Evolutionary conservation across 2,113 vertebrate genomes (phyloP).

Genomic region (Propithecus coquereli): DNA sequence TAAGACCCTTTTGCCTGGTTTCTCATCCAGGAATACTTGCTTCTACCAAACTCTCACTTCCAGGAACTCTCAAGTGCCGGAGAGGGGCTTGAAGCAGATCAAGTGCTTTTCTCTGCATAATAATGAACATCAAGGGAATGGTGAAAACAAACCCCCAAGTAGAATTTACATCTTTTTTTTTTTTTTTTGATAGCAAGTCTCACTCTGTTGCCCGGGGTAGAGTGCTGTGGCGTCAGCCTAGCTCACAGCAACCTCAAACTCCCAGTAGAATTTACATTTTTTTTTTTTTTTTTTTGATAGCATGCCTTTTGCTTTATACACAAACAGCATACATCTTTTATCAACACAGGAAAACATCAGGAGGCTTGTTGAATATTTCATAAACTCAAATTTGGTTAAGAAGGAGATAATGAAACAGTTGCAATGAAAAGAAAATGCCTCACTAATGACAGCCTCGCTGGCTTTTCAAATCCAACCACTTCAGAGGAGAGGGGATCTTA

Average conservation of each 20-base stretch:
- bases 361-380: not conserved
- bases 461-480: not conserved
- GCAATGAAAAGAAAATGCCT: conserved; percentile 11
- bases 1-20: not conserved
- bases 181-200: not conserved
- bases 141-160: not conserved
- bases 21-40: not conserved
- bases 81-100: not conserved
- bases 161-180: not conserved
- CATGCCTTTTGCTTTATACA: not conserved
- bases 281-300: not conserved
- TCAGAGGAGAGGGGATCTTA: not conserved
- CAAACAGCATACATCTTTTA: not conserved
- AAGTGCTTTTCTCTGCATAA: not conserved
- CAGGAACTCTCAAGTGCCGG: not conserved
- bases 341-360: not conserved
- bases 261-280: not conserved
- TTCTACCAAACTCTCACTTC: not conserved
- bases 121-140: not conserved
- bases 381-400: not conserved
- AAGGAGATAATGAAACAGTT: not conserved
- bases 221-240: too few relatives aligned
- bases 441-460: not conserved
- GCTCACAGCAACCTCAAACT: too few relatives aligned
- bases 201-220: too few relatives aligned